phyloP scores from a whole-genome alignment of 2,113 vertebrate species.

The Pluvianellus socialis region DNA sequence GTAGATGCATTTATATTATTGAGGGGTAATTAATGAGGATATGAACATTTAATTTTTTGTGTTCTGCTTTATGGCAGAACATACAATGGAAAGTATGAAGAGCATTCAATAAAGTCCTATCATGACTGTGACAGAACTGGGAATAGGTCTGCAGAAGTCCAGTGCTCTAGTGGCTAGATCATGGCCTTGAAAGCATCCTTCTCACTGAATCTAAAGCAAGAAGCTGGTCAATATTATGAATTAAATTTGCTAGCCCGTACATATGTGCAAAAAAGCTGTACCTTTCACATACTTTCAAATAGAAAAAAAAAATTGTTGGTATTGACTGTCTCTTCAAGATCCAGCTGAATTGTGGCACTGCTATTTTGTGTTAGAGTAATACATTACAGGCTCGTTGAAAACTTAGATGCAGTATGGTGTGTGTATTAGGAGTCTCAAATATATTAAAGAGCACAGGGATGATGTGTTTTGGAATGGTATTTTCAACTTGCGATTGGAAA shows the following conservation, averaged over 20 bases:
- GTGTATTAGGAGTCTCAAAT: background rate
- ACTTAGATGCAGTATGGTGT: background rate
- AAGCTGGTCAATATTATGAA: background rate
- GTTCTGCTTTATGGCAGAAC: background rate
- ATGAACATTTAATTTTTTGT: background rate
- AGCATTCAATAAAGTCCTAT: background rate
- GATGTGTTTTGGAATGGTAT: background rate
- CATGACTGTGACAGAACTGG: background rate
- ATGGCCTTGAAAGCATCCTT: background rate
- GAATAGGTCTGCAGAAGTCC: background rate
- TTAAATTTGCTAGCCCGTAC: background rate
- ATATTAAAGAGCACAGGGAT: background rate
- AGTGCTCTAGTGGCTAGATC: background rate
- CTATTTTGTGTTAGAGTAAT: background rate
- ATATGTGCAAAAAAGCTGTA: background rate
- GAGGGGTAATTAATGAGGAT: background rate
- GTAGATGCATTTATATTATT: background rate
- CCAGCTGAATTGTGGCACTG: background rate
- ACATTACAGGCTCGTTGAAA: background rate
- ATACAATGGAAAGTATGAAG: background rate
- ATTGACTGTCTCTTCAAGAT: background rate
- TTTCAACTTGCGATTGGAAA: background rate
- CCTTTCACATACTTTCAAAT: background rate
- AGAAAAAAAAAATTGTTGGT: background rate
- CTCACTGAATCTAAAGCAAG: background rate